Percentiles rank a stretch among this genome's conserved stretches.
These are phyloP conservation scores for Todiramphus chloris DNA, from an alignment of 2,113 vertebrate species.

Conservation along the genomic window DNA sequence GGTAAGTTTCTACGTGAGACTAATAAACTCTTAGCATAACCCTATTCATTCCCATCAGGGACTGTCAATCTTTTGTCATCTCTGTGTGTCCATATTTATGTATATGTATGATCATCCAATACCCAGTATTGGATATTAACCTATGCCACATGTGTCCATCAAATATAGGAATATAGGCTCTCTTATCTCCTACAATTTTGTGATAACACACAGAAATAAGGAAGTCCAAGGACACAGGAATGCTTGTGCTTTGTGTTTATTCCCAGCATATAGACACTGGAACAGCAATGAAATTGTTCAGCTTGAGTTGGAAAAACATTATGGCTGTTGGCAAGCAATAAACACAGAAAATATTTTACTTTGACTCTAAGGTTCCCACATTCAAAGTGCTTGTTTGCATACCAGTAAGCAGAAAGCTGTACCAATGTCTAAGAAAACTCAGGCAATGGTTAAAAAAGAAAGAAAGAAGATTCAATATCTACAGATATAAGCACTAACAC, in stretches of 20 bases:
- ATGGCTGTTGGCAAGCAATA: background rate
- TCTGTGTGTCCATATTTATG: background rate
- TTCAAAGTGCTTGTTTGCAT: background rate
- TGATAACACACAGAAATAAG: background rate
- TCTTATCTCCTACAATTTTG: background rate
- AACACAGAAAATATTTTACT: background rate
- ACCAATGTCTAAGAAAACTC: background rate
- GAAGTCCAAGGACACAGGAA: background rate
- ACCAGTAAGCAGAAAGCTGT: background rate
- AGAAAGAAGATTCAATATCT: background rate
- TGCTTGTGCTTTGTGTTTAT: background rate
- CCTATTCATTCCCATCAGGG: background rate
- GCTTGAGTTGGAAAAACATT: background rate
- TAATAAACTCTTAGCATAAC: background rate
- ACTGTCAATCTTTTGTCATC: background rate
- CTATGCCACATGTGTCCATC: rapidly evolving
- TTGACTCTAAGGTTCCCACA: background rate
- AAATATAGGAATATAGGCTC: background rate
- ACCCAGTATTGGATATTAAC: background rate
- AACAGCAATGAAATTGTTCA: conserved; percentile 5
- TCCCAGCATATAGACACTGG: background rate
- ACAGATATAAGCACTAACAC: background rate
- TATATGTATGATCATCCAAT: background rate
- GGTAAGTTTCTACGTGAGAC: background rate
- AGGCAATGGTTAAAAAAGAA: background rate